Evolutionary conservation across 2,113 vertebrate species (phyloP), one percentile per base, ranked within the genome.

Genomic region (Perca schrenkii): DNA sequence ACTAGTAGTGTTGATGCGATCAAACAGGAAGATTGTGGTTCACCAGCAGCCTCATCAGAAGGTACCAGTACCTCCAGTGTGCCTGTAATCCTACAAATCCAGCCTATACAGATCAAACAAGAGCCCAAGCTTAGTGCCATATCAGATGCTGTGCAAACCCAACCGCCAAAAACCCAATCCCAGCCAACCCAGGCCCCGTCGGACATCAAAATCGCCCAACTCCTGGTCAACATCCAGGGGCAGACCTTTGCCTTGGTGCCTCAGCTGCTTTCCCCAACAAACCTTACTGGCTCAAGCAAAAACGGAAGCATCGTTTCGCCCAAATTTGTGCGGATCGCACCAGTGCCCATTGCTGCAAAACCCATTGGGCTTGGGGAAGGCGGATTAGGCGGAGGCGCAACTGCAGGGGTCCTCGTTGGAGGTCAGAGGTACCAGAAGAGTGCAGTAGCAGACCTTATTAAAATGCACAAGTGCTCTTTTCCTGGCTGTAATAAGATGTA

Each of bases 381-480:
- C 0, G 89, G 83, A 4, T 25, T 88, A 21, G 92, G 94, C 11
- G 93, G 96, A 36, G 93, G 94, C 65, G 94, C 95, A 1, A 93
- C 95, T 8, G 82, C 96, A 16, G 92, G 96, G 0, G 93, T 96
- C 56, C 94, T 98, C 57, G 19, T 89, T 1, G 95, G 97, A 90
- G 95, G 96, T 85, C 97, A 97, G 93, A 97, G 98, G 94, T 98
- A 97, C 93, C 97, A 97, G 94, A 99, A 99, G 93, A 98, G 95
- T 77, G 95, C 97, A 0, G 96, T 98, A 7, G 96, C 97, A 14
- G 98, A 99, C 95, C 97, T 99, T 62, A 97, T 99, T 86, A 99
- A 99, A 96, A 99, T 99, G 98, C 98, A 99, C 93, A 99, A 98
- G 95, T 99, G 98, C 88, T 97, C 97, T 92, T 99, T 99, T 80